phyloP scores from a whole-genome alignment of 2,113 vertebrate species.

The Sigmodon hispidus region DNA sequence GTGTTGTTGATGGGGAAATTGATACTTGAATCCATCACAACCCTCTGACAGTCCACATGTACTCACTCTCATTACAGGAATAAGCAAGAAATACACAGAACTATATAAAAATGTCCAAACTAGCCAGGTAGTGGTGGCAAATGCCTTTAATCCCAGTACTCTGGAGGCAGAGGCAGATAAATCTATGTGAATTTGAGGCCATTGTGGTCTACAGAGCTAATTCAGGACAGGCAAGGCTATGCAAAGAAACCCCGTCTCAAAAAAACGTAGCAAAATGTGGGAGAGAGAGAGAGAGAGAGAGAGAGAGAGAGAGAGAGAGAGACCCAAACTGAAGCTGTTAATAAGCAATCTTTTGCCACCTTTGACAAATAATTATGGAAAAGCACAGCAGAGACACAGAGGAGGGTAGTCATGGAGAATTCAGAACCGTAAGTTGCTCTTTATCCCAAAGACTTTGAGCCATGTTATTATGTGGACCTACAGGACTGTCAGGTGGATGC shows the following conservation, averaged over 20 bases:
- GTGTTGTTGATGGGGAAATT: neutral
- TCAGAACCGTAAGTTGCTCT: neutral
- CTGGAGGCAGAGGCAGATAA: neutral
- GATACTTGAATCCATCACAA: neutral
- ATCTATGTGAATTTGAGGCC: neutral
- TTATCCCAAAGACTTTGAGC: neutral
- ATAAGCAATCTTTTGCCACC: neutral
- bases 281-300: neutral
- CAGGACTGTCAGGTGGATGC: neutral
- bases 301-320: neutral
- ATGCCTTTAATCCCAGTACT: neutral
- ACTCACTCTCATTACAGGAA: neutral
- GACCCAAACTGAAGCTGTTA: neutral
- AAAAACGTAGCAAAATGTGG: no score
- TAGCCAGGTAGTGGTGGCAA: neutral
- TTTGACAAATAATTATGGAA: neutral
- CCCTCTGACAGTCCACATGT: neutral
- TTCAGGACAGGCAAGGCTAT: neutral
- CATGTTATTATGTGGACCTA: neutral
- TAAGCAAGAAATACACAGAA: neutral
- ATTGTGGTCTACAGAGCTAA: neutral
- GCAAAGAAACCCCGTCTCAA: neutral
- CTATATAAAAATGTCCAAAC: neutral
- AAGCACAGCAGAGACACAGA: neutral
- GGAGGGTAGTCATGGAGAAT: neutral